Percentiles rank a stretch among this genome's conserved stretches.
phyloP scores from a whole-genome alignment of 2,113 vertebrate genomes.

The Crotalus tigris region DNA sequence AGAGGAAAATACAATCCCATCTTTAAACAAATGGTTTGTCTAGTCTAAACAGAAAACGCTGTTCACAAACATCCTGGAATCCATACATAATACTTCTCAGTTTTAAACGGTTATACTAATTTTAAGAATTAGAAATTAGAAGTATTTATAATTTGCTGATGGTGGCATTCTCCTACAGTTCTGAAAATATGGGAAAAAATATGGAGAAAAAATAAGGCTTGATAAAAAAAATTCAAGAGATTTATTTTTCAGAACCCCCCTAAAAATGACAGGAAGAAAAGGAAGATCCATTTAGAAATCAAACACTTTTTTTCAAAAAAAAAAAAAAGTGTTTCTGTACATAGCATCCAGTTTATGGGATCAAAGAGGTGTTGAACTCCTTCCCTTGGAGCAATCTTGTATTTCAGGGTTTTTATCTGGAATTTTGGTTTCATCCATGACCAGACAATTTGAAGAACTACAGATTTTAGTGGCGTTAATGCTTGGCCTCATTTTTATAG shows the following conservation, averaged over 20 bases:
- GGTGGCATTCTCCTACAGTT: too few relatives aligned
- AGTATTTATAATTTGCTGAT: background rate
- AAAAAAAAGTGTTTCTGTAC: background rate
- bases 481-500: accelerated
- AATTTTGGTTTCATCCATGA: background rate
- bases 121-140: background rate
- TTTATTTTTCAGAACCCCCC: background rate
- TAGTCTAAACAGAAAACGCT: background rate
- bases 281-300: background rate
- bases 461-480: background rate
- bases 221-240: background rate
- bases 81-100: background rate
- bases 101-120: background rate
- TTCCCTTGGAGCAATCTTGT: background rate
- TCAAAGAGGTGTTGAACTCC: background rate
- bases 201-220: conserved; percentile 23
- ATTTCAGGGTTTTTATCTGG: background rate
- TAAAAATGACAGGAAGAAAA: background rate
- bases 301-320: background rate
- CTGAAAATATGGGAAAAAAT: background rate
- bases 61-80: background rate
- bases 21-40: background rate
- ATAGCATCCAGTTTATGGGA: background rate
- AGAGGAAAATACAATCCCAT: background rate
- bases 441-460: background rate